Conservation (phyloP, 2,113 vertebrate genomes). For the Microcebus lehilahytsara region DNA sequence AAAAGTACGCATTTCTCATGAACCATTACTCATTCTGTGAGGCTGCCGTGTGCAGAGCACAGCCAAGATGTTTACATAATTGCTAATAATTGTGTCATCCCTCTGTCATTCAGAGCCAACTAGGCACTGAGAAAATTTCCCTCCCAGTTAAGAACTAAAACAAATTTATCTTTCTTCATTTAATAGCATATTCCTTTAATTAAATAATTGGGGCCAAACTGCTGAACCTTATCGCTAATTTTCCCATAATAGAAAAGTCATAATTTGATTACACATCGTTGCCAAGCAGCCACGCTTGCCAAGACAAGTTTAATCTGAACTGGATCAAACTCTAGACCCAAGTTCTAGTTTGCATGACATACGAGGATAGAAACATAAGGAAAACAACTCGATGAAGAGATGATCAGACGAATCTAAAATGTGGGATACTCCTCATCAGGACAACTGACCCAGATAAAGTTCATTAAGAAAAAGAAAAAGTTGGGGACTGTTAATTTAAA, state of each 20-base stretch:
- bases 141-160: background rate
- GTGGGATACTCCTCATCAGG: background rate
- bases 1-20: background rate
- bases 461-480: background rate
- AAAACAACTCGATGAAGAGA: background rate
- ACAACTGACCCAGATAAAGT: background rate
- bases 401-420: background rate
- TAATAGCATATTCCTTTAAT: background rate
- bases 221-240: background rate
- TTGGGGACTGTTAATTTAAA: background rate
- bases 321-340: background rate
- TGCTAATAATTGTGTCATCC: too few species aligned
- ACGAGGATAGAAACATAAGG: background rate
- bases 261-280: background rate
- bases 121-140: background rate
- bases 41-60: background rate
- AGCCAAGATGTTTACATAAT: background rate
- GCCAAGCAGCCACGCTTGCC: background rate
- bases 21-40: background rate
- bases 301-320: background rate
- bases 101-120: rapidly evolving
- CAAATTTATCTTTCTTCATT: background rate
- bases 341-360: background rate
- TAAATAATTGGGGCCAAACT: background rate
- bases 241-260: background rate